Evolutionary conservation across 2,113 vertebrate genomes (phyloP), one percentile per base, ranked within the genome.

Genomic region (Eonycteris spelaea): DNA sequence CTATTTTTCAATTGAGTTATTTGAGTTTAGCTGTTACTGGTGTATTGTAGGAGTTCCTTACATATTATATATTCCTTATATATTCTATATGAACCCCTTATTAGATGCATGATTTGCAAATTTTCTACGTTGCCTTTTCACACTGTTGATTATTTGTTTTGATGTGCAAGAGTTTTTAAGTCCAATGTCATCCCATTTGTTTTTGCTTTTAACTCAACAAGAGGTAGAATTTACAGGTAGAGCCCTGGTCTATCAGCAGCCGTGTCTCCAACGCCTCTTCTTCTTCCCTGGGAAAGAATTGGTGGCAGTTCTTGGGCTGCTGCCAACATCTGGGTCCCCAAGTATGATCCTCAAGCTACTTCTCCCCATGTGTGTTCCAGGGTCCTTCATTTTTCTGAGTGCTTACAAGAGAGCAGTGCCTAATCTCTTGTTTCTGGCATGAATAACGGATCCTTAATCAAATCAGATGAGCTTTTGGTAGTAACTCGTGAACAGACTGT

Each of bases 341-440:
- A 80, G 45, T 63, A 43, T 33, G 67, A 57, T 68, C 83, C 67
- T 83, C 73, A 63, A 67, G 74, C 63, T 8, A 6, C 24, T 55
- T 78, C 43, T 92, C 21, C 45, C 68, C 53, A 80, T 28, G n/a
- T 67, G 48, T 24, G 7, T 45, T 43, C 57, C 86, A 84, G 65
- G 8, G 53, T 71, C 84, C 85, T 45, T 77, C 68, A 22, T 82
- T 24, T 51, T 84, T 79, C 53, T 68, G 19, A 22, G 40, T 79
- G 63, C 51, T 95, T 79, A 92, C 70, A 79, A 78, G 51, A 75
- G 9, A 75, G n/a, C 70, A 38, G 70, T 55, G 84, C 63, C 74
- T 89, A 84, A 91, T 80, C 90, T 94, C 75, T 71, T 80, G 53
- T 87, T 96, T 92, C 79, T 94, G 94, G 88, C 35, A 57, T 45